Base-by-base conservation (phyloP, 2,888 invertebrate species). In the Acanthosepion lycidas region DNA sequence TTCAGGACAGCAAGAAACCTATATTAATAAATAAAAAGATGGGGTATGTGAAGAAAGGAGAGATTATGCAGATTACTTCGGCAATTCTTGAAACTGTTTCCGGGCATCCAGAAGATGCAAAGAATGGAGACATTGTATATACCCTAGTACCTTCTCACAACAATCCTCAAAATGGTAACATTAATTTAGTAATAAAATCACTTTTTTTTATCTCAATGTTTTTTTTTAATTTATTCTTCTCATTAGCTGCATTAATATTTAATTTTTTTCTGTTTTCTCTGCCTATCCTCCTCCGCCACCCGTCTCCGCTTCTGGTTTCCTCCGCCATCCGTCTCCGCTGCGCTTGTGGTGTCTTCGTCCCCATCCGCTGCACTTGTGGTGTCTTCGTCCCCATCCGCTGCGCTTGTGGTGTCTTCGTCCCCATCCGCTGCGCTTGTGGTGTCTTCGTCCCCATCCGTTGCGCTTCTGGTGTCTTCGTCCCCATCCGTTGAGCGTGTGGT, bases 91-190 rank as follows among this genome's bases (percentile, higher is more conserved):
- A 95, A 94, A 96, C 96, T 26, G 95, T 95, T 94, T 95, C 96
- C n/a, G 95, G 96, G 94, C 95, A 95, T 49, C 94, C 91, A 3
- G 94, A 94, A 1, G 93, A 95, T 33, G 95, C 95, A n/a, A 94
- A 95, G 9, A 95, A 95, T 55, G 95, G 95, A 95, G 96, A 96
- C 94, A 96, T 96, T 55, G 95, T 96, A 26, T 96, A 96, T 93
- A 96, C 97, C 91, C 95, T 97, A 53, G 95, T 95, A 23, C 97
- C 97, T 18, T 95, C 96, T 5, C 95, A 95, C 49, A 96, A 96
- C 94, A 97, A 97, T 94, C 97, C 97, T 15, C 96, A 96, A 95
- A 95, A 96, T 95, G 97, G 97, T 97, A 95, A 94, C 94, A 59
- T 59, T 59, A 59, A 23, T 59, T 59, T 59, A 6, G 20, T 4